A percentile compares a stretch with the other conserved stretches of the same genome.
phyloP scores from a whole-genome alignment of 2,888 invertebrate genomes.

The Hartigia nigra region DNA sequence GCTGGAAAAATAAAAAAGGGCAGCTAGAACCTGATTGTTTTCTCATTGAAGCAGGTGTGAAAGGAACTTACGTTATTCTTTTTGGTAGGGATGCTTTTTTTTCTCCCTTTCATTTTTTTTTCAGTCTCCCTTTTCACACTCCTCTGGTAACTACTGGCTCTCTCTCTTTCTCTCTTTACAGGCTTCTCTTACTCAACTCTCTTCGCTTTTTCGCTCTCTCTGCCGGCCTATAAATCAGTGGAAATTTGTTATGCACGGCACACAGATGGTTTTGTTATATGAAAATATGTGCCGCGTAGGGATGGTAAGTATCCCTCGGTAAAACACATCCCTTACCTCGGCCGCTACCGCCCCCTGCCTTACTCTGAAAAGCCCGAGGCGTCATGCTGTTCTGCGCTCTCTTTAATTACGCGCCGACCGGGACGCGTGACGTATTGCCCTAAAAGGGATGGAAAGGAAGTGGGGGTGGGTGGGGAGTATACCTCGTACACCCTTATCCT shows the following conservation, averaged over 20 bases:
- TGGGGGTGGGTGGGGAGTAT: not conserved
- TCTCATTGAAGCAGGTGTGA: not conserved
- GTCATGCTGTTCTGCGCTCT: conserved; percentile 63
- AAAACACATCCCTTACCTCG: conserved; percentile 62
- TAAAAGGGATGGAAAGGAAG: conserved; percentile 41
- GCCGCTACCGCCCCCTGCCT: conserved; percentile 40
- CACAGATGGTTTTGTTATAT: conserved; percentile 68
- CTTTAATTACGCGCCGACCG: conserved; percentile 62
- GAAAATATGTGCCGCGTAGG: conserved; percentile 66
- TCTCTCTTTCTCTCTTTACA: conserved; percentile 34
- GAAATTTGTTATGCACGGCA: conserved; percentile 66
- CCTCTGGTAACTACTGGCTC: not conserved
- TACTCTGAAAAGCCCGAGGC: conserved; percentile 53
- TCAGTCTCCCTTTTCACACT: conserved; percentile 24
- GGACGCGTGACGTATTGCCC: conserved; percentile 57
- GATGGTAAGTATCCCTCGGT: conserved; percentile 65
- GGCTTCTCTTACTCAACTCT: conserved; percentile 43
- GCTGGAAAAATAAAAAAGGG: no score
- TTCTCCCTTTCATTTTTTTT: conserved; percentile 20
- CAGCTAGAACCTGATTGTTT: not conserved
- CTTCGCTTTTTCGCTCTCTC: conserved; percentile 32
- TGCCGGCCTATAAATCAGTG: conserved; percentile 63
- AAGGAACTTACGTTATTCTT: not conserved
- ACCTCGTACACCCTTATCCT: not conserved
- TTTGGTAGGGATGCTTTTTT: not conserved